Conservation (phyloP, 2,888 invertebrate genomes). For the Pheosia tremula region DNA sequence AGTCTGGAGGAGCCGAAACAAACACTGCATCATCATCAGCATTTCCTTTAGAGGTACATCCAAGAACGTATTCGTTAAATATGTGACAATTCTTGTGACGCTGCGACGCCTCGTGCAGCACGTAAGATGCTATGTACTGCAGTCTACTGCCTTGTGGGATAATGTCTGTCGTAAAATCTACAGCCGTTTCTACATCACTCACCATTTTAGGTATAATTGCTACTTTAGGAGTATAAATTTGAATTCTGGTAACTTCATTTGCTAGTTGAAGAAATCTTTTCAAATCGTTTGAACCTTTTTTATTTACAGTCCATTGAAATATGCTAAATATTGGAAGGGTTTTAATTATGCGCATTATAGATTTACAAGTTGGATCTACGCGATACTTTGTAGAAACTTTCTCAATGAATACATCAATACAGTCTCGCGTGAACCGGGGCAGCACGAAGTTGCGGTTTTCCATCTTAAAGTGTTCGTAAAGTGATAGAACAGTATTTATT, state of each 20-base stretch:
- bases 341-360: conserved; percentile 8
- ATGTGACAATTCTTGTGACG: conserved; percentile 16
- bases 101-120: conserved; percentile 18
- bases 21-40: neutral
- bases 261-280: conserved; percentile 15
- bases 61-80: conserved; percentile 14
- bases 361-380: conserved; percentile 15
- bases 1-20: conserved; percentile 15
- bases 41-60: neutral
- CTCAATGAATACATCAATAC: conserved; percentile 21
- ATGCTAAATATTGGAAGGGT: conserved; percentile 25
- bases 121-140: conserved; percentile 17
- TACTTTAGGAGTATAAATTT: conserved; percentile 10
- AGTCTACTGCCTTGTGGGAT: conserved; percentile 6
- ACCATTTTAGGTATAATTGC: neutral
- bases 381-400: conserved; percentile 12
- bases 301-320: conserved; percentile 14
- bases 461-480: conserved; percentile 14
- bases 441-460: conserved; percentile 12
- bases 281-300: conserved; percentile 11
- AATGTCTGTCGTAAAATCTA: conserved; percentile 4
- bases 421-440: conserved; percentile 20
- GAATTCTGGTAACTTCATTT: conserved; percentile 8
- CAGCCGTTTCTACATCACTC: neutral
- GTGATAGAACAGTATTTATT: conserved; percentile 17